A percentile compares a stretch with the other conserved stretches of the same genome.
Conservation (phyloP, 1,140 invertebrate species). For the Glossosoma conforme region DNA sequence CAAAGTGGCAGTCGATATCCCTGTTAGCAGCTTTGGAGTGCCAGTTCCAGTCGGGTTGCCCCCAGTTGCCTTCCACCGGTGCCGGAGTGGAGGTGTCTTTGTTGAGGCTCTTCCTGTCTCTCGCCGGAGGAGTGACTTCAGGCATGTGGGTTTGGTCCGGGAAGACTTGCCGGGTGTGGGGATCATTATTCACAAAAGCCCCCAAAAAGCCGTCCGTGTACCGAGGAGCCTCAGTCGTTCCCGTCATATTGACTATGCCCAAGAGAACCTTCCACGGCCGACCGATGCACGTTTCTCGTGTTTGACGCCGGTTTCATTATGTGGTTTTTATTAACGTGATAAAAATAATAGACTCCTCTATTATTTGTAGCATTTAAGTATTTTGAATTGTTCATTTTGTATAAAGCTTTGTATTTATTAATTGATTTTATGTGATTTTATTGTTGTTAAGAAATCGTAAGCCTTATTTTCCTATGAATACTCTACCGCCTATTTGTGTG, state of each 20-base stretch:
- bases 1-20: conserved; percentile 48
- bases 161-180: conserved; percentile 80
- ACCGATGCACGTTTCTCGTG: conserved; percentile 44
- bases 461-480: conserved; percentile 17
- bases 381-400: too few relatives aligned
- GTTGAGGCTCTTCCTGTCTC: conserved; percentile 67
- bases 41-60: conserved; percentile 32
- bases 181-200: conserved; percentile 47
- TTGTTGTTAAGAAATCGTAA: conserved; percentile 3
- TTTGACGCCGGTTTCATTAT: conserved; percentile 36
- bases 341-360: neutral
- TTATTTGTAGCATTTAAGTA: neutral
- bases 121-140: conserved; percentile 77
- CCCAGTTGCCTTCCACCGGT: conserved; percentile 40
- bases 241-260: conserved; percentile 33
- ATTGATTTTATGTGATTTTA: conserved; percentile 18
- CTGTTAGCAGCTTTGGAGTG: conserved; percentile 51
- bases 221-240: conserved; percentile 35
- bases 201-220: conserved; percentile 33
- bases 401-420: too few relatives aligned
- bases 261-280: conserved; percentile 40
- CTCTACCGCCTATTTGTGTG: conserved; percentile 12
- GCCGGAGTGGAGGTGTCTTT: conserved; percentile 45
- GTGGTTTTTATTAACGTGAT: neutral
- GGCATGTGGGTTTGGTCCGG: conserved; percentile 89